phyloP scores from a whole-genome alignment of 2,113 vertebrate species.

The Phaethon lepturus region DNA sequence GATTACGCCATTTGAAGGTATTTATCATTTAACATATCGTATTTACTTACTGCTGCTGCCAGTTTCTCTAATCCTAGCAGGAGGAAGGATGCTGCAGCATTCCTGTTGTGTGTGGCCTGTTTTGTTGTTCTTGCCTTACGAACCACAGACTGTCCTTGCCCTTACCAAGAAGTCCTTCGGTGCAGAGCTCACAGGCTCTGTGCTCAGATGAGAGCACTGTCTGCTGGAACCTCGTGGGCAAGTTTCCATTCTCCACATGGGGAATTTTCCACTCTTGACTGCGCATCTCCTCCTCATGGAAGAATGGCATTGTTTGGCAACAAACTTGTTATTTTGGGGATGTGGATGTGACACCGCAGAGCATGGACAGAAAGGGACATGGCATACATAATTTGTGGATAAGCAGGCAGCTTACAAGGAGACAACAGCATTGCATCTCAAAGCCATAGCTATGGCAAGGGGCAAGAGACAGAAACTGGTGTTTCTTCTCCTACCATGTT shows the following conservation, averaged over 20 bases:
- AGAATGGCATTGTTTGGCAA: background rate
- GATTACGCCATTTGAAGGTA: constrained; percentile 70
- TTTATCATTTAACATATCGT: background rate
- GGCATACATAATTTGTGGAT: background rate
- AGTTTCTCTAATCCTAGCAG: background rate
- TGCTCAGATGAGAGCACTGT: background rate
- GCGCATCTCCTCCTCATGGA: background rate
- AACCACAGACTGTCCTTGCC: background rate
- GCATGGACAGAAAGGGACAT: background rate
- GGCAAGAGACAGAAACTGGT: background rate
- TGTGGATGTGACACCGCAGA: background rate
- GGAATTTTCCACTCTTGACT: background rate
- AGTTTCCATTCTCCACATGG: background rate
- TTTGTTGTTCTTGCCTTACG: background rate
- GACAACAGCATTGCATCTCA: background rate
- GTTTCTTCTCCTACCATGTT: background rate
- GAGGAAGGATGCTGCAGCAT: background rate
- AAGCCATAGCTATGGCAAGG: background rate
- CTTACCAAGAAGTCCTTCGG: background rate
- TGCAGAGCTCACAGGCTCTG: background rate
- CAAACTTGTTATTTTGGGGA: background rate
- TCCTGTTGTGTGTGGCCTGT: background rate
- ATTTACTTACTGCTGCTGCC: background rate
- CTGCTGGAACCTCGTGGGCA: background rate
- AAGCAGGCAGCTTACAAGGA: background rate